Conservation (phyloP, 2,113 vertebrate genomes). For the Riparia riparia region DNA sequence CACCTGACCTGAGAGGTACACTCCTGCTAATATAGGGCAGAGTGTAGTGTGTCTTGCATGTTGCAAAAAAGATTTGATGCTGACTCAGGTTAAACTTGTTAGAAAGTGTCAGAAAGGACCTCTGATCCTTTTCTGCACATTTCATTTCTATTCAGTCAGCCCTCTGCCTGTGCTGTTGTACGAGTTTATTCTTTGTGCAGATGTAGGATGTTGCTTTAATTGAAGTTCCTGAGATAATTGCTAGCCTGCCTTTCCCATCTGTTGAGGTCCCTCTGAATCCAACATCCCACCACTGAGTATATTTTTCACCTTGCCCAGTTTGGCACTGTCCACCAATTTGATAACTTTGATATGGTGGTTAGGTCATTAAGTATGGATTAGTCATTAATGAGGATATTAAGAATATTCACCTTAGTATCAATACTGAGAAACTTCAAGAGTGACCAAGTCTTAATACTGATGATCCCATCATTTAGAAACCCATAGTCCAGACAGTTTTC, state of each 20-base stretch:
- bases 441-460: neutral
- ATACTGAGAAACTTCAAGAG: neutral
- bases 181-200: neutral
- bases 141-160: neutral
- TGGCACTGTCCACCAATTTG: neutral
- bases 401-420: neutral
- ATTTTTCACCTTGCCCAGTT: neutral
- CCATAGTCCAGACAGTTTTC: neutral
- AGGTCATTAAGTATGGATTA: neutral
- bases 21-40: neutral
- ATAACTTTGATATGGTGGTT: neutral
- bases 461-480: neutral
- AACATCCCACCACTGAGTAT: neutral
- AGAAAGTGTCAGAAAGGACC: neutral
- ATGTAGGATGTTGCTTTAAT: neutral
- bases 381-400: neutral
- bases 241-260: neutral
- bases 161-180: neutral
- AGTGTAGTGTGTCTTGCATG: neutral
- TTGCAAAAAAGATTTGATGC: neutral
- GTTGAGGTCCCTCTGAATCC: neutral
- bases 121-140: neutral
- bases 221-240: neutral
- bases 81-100: neutral
- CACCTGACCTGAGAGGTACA: neutral